phyloP scores from a whole-genome alignment of 64 coral and sea anemone species.

The Actinia equina region DNA sequence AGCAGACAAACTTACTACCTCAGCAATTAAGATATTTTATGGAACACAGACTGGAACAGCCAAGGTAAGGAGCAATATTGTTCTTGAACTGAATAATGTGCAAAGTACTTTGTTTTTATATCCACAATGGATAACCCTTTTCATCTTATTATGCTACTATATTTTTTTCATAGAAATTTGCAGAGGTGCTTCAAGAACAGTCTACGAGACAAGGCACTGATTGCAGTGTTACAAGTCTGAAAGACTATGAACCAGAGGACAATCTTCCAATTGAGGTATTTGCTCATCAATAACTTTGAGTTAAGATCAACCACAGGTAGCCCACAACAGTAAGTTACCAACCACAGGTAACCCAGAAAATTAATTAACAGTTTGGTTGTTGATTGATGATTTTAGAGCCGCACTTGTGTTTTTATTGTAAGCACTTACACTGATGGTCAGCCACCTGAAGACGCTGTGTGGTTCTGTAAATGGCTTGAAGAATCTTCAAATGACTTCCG shows the following conservation, averaged over 20 bases:
- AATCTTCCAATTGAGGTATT: slow-evolving; percentile 78
- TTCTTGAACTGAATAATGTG: neutral
- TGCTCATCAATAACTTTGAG: no score
- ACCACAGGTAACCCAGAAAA: no score
- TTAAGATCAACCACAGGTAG: no score
- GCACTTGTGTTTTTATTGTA: slow-evolving; percentile 83
- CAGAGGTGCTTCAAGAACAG: slow-evolving; percentile 35
- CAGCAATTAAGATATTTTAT: slow-evolving; percentile 77
- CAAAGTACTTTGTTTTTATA: neutral
- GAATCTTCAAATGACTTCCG: slow-evolving; percentile 90
- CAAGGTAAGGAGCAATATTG: slow-evolving; percentile 47
- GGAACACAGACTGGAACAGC: slow-evolving; percentile 96
- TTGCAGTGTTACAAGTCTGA: slow-evolving; percentile 51
- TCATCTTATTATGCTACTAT: neutral
- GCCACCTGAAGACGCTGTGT: slow-evolving; percentile 64
- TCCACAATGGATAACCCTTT: no score
- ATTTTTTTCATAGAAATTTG: slow-evolving; percentile 54
- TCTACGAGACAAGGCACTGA: slow-evolving; percentile 13
- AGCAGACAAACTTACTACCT: neutral
- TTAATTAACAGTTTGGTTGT: neutral
- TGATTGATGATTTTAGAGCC: slow-evolving; percentile 4
- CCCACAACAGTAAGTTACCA: neutral
- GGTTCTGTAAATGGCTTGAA: slow-evolving; percentile 96
- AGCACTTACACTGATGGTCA: slow-evolving; percentile 92
- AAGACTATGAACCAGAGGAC: slow-evolving; percentile 96